These are phyloP conservation scores for Harpagoxenus sublaevis DNA, from an alignment of 2,888 invertebrate species.

Conservation along the genomic window DNA sequence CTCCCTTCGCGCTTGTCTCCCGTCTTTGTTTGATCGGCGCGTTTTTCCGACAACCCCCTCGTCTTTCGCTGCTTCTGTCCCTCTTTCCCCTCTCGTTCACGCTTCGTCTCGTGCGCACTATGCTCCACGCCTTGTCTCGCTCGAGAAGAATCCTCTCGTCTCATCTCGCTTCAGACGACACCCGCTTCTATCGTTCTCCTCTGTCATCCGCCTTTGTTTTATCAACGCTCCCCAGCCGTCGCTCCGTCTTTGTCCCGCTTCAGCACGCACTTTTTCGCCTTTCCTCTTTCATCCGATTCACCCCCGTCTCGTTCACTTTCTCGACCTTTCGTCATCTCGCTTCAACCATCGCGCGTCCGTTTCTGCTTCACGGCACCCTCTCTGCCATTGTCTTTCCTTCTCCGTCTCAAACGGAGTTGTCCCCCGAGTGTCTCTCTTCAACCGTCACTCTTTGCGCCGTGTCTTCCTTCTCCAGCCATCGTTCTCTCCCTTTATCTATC, in stretches of 20 bases:
- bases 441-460: slow-evolving; percentile 22
- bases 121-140: slow-evolving; percentile 48
- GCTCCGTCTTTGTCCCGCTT: slow-evolving; percentile 20
- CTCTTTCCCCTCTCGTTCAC: slow-evolving; percentile 7
- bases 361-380: not conserved
- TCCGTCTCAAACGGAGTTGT: slow-evolving; percentile 3
- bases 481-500: slow-evolving; percentile 26
- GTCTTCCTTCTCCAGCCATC: slow-evolving; percentile 19
- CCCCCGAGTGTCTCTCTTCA: slow-evolving; percentile 32
- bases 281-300: slow-evolving; percentile 27
- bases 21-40: slow-evolving; percentile 35
- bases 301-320: slow-evolving; percentile 30
- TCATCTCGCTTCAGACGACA: not conserved
- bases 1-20: not conserved
- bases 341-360: slow-evolving; percentile 35
- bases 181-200: not conserved
- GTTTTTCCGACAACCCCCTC: not conserved
- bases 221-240: not conserved
- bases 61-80: not conserved
- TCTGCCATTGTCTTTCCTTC: slow-evolving; percentile 27
- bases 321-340: slow-evolving; percentile 44
- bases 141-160: slow-evolving; percentile 1
- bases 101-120: slow-evolving; percentile 39
- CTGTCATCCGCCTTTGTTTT: not conserved
- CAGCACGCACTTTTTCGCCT: slow-evolving; percentile 26